phyloP scores from a whole-genome alignment of 2,888 invertebrate genomes.

The Ormyrus nitidulus region DNA sequence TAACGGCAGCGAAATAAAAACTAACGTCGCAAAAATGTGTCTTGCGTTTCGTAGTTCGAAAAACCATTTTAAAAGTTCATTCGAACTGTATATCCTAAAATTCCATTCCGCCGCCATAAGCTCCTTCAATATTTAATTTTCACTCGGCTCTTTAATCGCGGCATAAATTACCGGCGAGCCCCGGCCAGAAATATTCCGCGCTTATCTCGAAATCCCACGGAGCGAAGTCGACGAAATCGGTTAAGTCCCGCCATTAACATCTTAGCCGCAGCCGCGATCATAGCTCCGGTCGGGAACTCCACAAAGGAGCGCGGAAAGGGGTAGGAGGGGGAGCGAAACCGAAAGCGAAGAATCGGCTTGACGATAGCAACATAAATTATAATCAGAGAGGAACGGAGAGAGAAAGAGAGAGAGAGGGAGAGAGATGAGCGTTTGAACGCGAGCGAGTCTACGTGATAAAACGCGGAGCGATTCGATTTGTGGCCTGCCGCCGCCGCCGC shows the following conservation, averaged over 20 bases:
- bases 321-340: background rate
- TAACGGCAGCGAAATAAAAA: no score
- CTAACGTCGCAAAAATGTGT: no score
- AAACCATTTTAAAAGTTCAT: no score
- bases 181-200: background rate
- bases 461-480: conserved; percentile 73
- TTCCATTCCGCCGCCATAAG: background rate
- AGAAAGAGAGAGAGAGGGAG: background rate
- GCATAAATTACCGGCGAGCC: background rate
- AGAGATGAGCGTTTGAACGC: background rate
- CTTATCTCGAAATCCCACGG: conserved; percentile 5
- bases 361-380: conserved; percentile 68
- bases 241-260: conserved; percentile 14
- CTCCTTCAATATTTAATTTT: background rate
- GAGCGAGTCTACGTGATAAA: conserved; percentile 68
- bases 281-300: no score
- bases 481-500: conserved; percentile 59
- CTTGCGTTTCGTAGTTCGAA: no score
- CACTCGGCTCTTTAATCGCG: background rate
- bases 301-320: background rate
- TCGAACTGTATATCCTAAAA: no score
- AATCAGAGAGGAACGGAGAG: conserved; percentile 66
- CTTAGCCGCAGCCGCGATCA: background rate
- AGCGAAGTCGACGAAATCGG: conserved; percentile 21
- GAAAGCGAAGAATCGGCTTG: background rate